Percentiles rank a stretch among this genome's conserved stretches.
Evolutionary conservation across 2,888 invertebrate species (phyloP).

Genomic region (Punctoribates punctum): DNA sequence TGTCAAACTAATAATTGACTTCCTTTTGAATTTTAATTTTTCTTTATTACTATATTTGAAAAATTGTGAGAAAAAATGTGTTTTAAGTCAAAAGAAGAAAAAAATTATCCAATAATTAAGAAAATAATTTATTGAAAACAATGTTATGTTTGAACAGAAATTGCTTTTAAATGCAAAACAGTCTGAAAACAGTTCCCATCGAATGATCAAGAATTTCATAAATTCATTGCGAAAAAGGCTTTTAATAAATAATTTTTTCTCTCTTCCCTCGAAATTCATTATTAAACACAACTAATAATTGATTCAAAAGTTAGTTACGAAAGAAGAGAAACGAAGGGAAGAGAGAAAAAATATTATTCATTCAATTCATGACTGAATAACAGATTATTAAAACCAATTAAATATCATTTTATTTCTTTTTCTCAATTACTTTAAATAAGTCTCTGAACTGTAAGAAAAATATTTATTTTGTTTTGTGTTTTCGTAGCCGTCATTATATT

Average conservation of each 20-base stretch:
- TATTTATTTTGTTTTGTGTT: no score
- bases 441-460: no score
- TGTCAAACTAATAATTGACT: conserved; percentile 2
- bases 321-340: neutral
- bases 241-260: no score
- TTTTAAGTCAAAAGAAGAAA: no score
- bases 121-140: no score
- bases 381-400: neutral
- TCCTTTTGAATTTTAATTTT: conserved; percentile 1
- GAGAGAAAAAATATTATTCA: neutral
- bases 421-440: no score
- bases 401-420: neutral
- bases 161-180: neutral
- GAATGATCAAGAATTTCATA: no score
- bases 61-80: no score
- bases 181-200: neutral
- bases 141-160: neutral
- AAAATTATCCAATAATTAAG: no score
- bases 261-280: no score
- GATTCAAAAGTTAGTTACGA: neutral
- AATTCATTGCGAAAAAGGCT: no score
- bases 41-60: neutral
- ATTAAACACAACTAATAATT: neutral
- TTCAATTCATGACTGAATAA: conserved; percentile 13
- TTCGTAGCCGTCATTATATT: no score